A percentile compares a stretch with the other conserved stretches of the same genome.
These are phyloP conservation scores for Saccostrea cuccullata DNA, from an alignment of 1,140 invertebrate genomes.

Conservation along the genomic window DNA sequence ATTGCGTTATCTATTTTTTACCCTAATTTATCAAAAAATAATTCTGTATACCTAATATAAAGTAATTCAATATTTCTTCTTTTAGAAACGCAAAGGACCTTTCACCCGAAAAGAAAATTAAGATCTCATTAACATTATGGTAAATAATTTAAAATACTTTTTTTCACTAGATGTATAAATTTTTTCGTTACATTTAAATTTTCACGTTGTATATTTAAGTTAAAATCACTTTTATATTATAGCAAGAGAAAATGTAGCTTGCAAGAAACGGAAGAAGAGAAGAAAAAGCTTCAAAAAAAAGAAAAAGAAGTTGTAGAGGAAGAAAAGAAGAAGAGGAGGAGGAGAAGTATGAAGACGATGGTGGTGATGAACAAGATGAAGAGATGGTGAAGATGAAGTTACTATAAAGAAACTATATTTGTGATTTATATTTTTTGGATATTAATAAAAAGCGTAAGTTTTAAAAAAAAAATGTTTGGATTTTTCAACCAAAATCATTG, in stretches of 20 bases:
- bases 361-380: not conserved
- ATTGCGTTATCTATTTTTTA: too few relatives aligned
- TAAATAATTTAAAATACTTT: not conserved
- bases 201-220: conserved; percentile 6
- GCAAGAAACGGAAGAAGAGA: not conserved
- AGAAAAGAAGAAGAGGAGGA: too few relatives aligned
- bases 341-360: not conserved
- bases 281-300: not conserved
- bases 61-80: conserved; percentile 1
- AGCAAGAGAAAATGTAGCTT: not conserved
- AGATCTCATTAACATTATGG: not conserved
- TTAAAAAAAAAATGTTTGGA: too few relatives aligned
- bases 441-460: not conserved
- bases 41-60: not conserved
- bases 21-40: too few relatives aligned
- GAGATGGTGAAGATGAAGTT: not conserved
- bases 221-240: not conserved
- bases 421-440: not conserved
- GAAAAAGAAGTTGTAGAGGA: not conserved
- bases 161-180: not conserved
- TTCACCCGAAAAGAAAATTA: not conserved
- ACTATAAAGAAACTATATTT: not conserved
- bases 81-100: conserved; percentile 4
- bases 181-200: not conserved
- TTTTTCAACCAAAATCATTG: too few relatives aligned